Evolutionary conservation across 2,888 invertebrate species (phyloP).

Genomic region (Hecatera dysodea): DNA sequence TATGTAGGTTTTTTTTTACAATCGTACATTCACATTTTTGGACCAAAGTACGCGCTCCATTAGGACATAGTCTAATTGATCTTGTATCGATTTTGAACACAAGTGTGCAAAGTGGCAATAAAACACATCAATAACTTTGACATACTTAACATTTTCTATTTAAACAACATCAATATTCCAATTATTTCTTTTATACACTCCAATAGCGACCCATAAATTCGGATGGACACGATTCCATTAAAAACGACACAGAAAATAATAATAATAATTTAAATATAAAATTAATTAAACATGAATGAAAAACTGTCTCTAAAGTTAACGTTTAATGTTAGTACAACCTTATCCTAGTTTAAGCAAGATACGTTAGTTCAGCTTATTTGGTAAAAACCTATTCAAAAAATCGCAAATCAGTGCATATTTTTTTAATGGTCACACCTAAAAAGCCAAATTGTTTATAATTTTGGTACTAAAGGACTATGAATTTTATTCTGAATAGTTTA

Average conservation of each 20-base stretch:
- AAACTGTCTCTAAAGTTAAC: slow-evolving; percentile 47
- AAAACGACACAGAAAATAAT: slow-evolving; percentile 48
- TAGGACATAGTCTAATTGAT: background rate
- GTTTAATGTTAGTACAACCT: slow-evolving; percentile 71
- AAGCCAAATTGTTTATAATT: slow-evolving; percentile 79
- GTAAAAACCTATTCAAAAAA: slow-evolving; percentile 66
- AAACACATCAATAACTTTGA: slow-evolving; percentile 29
- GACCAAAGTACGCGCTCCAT: background rate
- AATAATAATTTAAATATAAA: slow-evolving; percentile 63
- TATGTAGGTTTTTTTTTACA: no score
- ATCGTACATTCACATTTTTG: no score
- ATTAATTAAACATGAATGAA: slow-evolving; percentile 54
- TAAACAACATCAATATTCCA: slow-evolving; percentile 53
- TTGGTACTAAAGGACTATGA: slow-evolving; percentile 47
- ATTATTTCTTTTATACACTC: slow-evolving; percentile 28
- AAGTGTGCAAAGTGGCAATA: slow-evolving; percentile 7
- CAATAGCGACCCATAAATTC: slow-evolving; percentile 33
- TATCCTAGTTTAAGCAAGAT: slow-evolving; percentile 71
- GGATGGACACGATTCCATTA: slow-evolving; percentile 39
- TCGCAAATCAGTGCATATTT: slow-evolving; percentile 70
- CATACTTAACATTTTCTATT: slow-evolving; percentile 40
- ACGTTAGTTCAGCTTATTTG: slow-evolving; percentile 74
- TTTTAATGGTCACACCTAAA: slow-evolving; percentile 71
- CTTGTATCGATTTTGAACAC: background rate
- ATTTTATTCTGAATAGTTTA: slow-evolving; percentile 47